Evolutionary conservation across 2,888 invertebrate species (phyloP).

Genomic region (Harpalus rubripes): DNA sequence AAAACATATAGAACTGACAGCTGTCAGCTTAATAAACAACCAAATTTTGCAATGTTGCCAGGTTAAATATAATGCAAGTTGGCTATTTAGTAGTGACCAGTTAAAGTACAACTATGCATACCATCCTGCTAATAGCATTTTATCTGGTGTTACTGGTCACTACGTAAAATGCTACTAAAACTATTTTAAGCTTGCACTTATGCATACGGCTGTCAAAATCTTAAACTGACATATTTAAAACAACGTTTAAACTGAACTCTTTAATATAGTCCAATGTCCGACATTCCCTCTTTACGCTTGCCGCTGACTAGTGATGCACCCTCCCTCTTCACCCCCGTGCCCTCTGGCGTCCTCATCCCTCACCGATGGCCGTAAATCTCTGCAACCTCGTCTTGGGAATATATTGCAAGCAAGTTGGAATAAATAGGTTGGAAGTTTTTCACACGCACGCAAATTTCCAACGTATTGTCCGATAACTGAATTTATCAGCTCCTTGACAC

Average conservation of each 20-base stretch:
- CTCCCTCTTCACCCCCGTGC: neutral
- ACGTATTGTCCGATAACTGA: constrained; percentile 64
- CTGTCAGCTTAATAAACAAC: no score
- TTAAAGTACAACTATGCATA: no score
- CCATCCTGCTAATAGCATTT: no score
- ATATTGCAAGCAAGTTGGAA: constrained; percentile 65
- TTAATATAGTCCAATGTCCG: neutral
- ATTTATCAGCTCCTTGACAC: constrained; percentile 49
- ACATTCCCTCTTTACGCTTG: neutral
- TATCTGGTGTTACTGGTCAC: no score
- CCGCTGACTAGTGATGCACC: constrained; percentile 1
- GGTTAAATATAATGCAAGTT: no score
- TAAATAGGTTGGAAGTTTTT: constrained; percentile 65
- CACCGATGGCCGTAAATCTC: constrained; percentile 30
- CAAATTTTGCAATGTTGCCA: no score
- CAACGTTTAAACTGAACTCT: neutral
- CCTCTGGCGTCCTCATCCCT: neutral
- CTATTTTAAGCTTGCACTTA: no score
- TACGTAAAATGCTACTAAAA: no score
- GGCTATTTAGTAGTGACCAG: no score
- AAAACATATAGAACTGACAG: no score
- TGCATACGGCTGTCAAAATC: no score
- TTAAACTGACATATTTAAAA: no score
- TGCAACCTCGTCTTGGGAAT: constrained; percentile 61
- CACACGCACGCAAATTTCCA: constrained; percentile 66